Evolutionary conservation across 2,113 vertebrate genomes (phyloP).

Genomic region (Gorsachius goisagi): DNA sequence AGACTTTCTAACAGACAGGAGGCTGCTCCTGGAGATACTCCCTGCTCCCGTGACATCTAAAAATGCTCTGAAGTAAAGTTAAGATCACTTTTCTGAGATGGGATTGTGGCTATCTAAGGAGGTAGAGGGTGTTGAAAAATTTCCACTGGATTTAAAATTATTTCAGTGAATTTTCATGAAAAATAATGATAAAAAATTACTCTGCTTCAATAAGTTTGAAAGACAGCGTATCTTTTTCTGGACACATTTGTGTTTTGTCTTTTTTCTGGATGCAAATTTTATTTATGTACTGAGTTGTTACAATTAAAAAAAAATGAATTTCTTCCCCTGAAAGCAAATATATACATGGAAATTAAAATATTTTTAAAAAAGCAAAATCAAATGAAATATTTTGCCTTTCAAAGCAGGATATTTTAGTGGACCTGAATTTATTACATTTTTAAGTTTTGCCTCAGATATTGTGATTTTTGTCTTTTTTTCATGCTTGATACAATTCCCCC

Average conservation of each 20-base stretch:
- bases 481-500: not conserved
- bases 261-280: not conserved
- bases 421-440: not conserved
- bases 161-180: not conserved
- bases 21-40: not conserved
- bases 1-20: constrained; percentile 32
- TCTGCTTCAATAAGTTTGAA: not conserved
- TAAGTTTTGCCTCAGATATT: not conserved
- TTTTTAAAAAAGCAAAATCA: not conserved
- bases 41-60: not conserved
- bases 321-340: not conserved
- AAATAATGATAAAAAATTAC: not conserved
- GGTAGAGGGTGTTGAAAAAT: not conserved
- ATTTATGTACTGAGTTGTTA: not conserved
- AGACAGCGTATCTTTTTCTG: not conserved
- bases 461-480: not conserved
- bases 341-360: not conserved
- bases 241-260: not conserved
- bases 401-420: not conserved
- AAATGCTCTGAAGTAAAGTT: constrained; percentile 34
- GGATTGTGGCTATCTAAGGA: not conserved
- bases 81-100: not conserved
- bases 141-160: not conserved
- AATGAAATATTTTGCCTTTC: not conserved
- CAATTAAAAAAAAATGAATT: not conserved